Conservation (phyloP, 1,140 invertebrate species). For the Monochamus saltuarius region DNA sequence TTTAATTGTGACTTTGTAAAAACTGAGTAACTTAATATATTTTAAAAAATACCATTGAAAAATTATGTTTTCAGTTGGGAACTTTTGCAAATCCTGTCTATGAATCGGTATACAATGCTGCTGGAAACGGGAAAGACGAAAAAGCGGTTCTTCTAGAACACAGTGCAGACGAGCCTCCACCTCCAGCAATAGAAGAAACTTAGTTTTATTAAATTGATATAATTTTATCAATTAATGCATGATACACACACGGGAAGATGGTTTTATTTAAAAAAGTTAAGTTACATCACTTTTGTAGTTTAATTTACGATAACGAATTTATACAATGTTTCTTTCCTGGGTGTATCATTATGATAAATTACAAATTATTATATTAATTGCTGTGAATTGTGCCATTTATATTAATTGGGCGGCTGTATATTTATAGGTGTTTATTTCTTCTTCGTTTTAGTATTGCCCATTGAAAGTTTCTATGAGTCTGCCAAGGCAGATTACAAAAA, state of each 20-base stretch:
- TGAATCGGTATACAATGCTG: slow-evolving; percentile 71
- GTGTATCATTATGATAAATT: not conserved
- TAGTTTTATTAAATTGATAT: slow-evolving; percentile 27
- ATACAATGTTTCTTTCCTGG: too few species aligned
- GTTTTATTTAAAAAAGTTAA: too few species aligned
- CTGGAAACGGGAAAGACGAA: slow-evolving; percentile 54
- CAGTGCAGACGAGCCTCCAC: slow-evolving; percentile 42
- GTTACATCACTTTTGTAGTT: too few species aligned
- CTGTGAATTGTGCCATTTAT: slow-evolving; percentile 50
- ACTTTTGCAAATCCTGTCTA: slow-evolving; percentile 86
- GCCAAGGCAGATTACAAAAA: slow-evolving; percentile 1
- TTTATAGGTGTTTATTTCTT: not conserved
- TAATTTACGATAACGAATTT: too few species aligned
- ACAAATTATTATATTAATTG: slow-evolving; percentile 34
- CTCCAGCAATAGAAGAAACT: slow-evolving; percentile 38
- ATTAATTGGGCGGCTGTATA: slow-evolving; percentile 7
- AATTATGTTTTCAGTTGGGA: slow-evolving; percentile 51
- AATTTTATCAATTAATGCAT: not conserved
- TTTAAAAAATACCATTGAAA: slow-evolving; percentile 33
- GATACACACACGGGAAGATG: too few species aligned
- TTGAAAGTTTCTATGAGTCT: not conserved
- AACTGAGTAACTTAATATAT: slow-evolving; percentile 6
- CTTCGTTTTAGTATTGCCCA: slow-evolving; percentile 9
- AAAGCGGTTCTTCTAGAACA: slow-evolving; percentile 58
- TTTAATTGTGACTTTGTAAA: too few species aligned